Evolutionary conservation across 2,113 vertebrate genomes (phyloP).

Genomic region (Thinocorus orbignyianus): DNA sequence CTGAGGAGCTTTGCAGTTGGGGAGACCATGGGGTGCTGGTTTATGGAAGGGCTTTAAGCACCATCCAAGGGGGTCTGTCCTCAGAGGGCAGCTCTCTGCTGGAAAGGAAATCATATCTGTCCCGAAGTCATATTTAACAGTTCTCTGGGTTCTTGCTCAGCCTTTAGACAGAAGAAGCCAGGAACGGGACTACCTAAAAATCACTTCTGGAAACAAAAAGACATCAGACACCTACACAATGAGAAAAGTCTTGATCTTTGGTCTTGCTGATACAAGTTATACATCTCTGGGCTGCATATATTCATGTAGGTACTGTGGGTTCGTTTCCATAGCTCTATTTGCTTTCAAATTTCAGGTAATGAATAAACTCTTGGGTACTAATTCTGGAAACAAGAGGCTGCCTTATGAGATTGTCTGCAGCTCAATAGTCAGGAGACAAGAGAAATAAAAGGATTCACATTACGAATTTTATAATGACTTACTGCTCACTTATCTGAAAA

Average conservation of each 20-base stretch:
- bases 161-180: neutral
- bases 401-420: conserved; percentile 59
- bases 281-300: neutral
- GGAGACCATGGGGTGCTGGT: neutral
- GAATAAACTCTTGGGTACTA: conserved; percentile 44
- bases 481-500: conserved; percentile 66
- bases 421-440: conserved; percentile 38
- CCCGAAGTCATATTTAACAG: neutral
- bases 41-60: neutral
- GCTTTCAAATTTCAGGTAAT: conserved; percentile 29
- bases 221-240: neutral
- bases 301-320: neutral
- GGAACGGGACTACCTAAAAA: neutral
- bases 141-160: neutral
- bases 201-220: neutral
- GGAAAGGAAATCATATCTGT: neutral
- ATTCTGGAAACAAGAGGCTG: conserved; percentile 26
- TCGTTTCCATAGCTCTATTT: conserved; percentile 2
- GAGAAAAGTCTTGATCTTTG: neutral
- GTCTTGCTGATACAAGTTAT: neutral
- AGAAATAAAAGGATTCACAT: conserved; percentile 64
- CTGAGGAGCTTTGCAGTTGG: neutral
- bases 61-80: neutral
- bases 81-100: neutral
- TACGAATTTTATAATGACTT: conserved; percentile 67